Percentiles rank a stretch among this genome's conserved stretches.
These are phyloP conservation scores for Teleogryllus oceanicus DNA, from an alignment of 2,888 invertebrate species.

Conservation along the genomic window DNA sequence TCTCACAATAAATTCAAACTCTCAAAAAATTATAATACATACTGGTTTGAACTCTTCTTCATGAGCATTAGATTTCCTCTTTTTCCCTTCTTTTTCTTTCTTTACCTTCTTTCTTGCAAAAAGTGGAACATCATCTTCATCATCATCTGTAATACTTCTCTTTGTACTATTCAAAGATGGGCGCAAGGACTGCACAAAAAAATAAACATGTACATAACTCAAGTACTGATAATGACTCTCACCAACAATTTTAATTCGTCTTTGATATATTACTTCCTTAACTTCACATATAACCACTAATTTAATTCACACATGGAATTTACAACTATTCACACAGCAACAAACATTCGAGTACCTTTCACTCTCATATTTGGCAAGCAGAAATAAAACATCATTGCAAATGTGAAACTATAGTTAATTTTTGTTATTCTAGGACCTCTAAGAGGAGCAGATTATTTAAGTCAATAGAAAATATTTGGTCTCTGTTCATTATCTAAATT, in stretches of 20 bases:
- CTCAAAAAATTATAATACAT: slow-evolving; percentile 25
- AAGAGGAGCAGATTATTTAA: too few species aligned
- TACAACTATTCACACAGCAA: too few species aligned
- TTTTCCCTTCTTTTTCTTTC: slow-evolving; percentile 50
- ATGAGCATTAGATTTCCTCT: slow-evolving; percentile 47
- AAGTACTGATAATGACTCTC: too few species aligned
- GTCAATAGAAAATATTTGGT: too few species aligned
- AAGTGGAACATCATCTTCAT: slow-evolving; percentile 65
- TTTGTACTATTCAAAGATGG: neutral
- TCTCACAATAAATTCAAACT: slow-evolving; percentile 24
- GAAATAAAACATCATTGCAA: too few species aligned
- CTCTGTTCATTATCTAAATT: too few species aligned
- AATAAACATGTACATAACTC: neutral
- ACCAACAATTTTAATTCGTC: neutral
- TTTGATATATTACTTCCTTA: neutral
- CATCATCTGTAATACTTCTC: slow-evolving; percentile 52
- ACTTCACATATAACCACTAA: too few species aligned
- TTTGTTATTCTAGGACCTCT: too few species aligned
- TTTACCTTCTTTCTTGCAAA: slow-evolving; percentile 65
- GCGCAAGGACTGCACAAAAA: slow-evolving; percentile 26
- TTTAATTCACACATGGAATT: too few species aligned
- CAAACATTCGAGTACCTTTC: too few species aligned
- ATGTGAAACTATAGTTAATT: too few species aligned
- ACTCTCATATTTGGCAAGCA: too few species aligned
- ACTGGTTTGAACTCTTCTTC: slow-evolving; percentile 46